A percentile compares a stretch with the other conserved stretches of the same genome.
Conservation (phyloP, 2,113 vertebrate genomes). For the Alaudala cheleensis region DNA sequence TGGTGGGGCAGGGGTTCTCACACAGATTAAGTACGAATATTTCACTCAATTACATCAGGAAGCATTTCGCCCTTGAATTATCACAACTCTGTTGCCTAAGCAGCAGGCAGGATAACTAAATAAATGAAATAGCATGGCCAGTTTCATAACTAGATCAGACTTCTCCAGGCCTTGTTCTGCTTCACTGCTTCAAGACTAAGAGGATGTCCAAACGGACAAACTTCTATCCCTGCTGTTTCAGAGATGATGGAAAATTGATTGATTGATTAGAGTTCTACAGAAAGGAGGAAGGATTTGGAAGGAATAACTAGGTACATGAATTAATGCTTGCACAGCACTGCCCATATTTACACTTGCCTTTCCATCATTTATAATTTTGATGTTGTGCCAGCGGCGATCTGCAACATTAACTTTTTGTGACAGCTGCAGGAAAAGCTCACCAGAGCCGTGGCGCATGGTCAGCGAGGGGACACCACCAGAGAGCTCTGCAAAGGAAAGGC, state of each 20-base stretch:
- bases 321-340: background rate
- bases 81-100: background rate
- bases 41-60: background rate
- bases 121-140: background rate
- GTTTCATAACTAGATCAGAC: background rate
- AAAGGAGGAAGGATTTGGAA: background rate
- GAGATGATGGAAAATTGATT: background rate
- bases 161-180: background rate
- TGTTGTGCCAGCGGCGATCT: constrained; percentile 86
- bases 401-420: constrained; percentile 70
- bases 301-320: background rate
- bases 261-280: background rate
- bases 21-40: background rate
- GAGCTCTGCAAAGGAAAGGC: constrained; percentile 76
- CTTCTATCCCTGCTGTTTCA: background rate
- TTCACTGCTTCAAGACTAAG: background rate
- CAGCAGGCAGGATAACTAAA: background rate
- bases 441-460: constrained; percentile 84
- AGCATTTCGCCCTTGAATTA: background rate
- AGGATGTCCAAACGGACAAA: background rate
- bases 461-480: constrained; percentile 77
- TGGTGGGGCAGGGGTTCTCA: background rate
- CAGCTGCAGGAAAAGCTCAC: constrained; percentile 81
- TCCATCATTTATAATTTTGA: constrained; percentile 82
- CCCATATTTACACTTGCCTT: constrained; percentile 76